A percentile compares a stretch with the other conserved stretches of the same genome.
Conservation (phyloP, 2,888 invertebrate species). For the Epinotia nisella region DNA sequence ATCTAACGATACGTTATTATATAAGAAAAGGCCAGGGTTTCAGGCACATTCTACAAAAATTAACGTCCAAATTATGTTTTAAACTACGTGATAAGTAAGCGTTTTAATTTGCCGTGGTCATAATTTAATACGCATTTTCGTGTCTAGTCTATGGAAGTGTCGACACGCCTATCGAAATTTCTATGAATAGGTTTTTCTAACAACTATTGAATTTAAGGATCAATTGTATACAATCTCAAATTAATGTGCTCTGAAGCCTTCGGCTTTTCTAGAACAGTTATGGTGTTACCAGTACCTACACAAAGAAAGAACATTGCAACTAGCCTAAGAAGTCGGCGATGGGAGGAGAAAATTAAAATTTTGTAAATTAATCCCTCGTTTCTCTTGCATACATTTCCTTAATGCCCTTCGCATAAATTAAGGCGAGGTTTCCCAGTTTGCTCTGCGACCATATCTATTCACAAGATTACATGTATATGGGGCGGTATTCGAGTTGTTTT, state of each 20-base stretch:
- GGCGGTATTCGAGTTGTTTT: not conserved
- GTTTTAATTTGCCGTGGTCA: too few species aligned
- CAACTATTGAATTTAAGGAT: not conserved
- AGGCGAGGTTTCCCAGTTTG: constrained; percentile 24
- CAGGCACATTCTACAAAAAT: constrained; percentile 36
- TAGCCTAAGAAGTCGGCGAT: constrained; percentile 77
- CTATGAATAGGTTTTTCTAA: not conserved
- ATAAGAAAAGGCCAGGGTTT: constrained; percentile 62
- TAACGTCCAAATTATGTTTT: too few species aligned
- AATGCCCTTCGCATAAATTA: constrained; percentile 28
- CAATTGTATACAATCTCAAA: constrained; percentile 19
- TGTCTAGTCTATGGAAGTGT: too few species aligned
- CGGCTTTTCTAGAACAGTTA: constrained; percentile 69
- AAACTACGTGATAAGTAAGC: too few species aligned
- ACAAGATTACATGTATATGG: constrained; percentile 21
- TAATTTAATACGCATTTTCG: too few species aligned
- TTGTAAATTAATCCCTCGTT: constrained; percentile 78
- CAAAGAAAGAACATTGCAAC: constrained; percentile 76
- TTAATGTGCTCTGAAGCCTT: constrained; percentile 58
- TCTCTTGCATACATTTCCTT: constrained; percentile 50
- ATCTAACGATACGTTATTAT: constrained; percentile 72
- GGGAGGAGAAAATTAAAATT: constrained; percentile 79
- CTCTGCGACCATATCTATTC: constrained; percentile 25
- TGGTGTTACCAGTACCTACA: constrained; percentile 81
- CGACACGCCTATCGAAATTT: not conserved